Conservation (phyloP, 2,797 vertebrate species). For the Tokudaia muenninki region DNA sequence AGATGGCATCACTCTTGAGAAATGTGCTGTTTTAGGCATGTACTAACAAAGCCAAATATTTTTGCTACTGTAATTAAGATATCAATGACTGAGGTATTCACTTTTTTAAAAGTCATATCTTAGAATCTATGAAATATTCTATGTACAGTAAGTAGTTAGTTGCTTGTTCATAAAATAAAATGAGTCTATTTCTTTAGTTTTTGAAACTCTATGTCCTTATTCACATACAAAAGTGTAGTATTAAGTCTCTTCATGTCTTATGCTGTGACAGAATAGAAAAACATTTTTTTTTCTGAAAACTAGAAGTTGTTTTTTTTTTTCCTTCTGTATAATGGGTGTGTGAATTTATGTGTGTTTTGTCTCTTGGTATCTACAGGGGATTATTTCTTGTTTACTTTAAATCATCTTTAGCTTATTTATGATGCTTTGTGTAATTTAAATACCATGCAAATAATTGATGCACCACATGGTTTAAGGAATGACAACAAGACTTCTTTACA, state of each 20-base stretch:
- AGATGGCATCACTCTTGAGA: not conserved
- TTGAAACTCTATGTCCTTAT: not conserved
- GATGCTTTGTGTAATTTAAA: not conserved
- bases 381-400: not conserved
- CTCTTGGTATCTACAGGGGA: not conserved
- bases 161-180: not conserved
- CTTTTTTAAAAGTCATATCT: not conserved
- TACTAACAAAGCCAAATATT: constrained; percentile 30
- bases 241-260: not conserved
- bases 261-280: constrained; percentile 32
- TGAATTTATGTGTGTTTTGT: not conserved
- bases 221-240: not conserved
- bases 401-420: not conserved
- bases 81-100: not conserved
- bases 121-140: constrained; percentile 10
- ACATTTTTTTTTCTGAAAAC: constrained; percentile 17
- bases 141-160: not conserved
- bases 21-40: constrained; percentile 1
- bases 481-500: not conserved
- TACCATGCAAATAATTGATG: not conserved
- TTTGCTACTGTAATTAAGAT: constrained; percentile 33
- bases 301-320: not conserved
- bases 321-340: not conserved
- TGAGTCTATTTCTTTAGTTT: not conserved
- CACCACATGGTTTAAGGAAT: not conserved